phyloP scores from a whole-genome alignment of 2,797 vertebrate species.

The Hyperoplus immaculatus region DNA sequence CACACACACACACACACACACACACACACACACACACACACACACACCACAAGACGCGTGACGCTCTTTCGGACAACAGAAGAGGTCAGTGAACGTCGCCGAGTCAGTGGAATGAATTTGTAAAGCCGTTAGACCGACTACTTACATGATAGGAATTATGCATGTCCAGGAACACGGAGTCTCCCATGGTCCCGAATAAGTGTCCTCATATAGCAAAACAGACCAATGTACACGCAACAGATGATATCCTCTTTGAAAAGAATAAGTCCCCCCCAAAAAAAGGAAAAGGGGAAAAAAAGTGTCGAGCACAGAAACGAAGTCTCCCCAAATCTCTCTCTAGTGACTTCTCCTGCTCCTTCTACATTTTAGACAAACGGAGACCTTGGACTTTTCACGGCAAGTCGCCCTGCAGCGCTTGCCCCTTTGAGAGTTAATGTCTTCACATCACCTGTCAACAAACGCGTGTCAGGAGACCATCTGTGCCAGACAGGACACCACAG shows the following conservation, averaged over 20 bases:
- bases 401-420: not conserved
- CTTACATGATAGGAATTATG: conserved; percentile 86
- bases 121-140: conserved; percentile 47
- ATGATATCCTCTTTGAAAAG: conserved; percentile 46
- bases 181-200: conserved; percentile 79
- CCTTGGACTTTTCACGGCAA: not conserved
- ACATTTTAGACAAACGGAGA: conserved; percentile 10
- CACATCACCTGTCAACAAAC: conserved; percentile 21
- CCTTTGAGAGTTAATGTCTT: conserved; percentile 32
- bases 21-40: not conserved
- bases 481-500: conserved; percentile 57
- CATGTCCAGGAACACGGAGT: conserved; percentile 87
- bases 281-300: not conserved
- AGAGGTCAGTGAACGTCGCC: conserved; percentile 2
- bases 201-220: conserved; percentile 81
- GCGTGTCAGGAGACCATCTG: conserved; percentile 50
- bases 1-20: not conserved
- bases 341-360: conserved; percentile 22
- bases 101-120: conserved; percentile 21
- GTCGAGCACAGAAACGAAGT: not conserved
- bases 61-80: conserved; percentile 1
- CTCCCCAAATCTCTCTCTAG: conserved; percentile 28
- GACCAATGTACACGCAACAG: conserved; percentile 32
- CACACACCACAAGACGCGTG: not conserved
- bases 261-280: conserved; percentile 29